These are phyloP conservation scores for Cheirogaleus major DNA, from an alignment of 2,797 vertebrate genomes.

Conservation along the genomic window DNA sequence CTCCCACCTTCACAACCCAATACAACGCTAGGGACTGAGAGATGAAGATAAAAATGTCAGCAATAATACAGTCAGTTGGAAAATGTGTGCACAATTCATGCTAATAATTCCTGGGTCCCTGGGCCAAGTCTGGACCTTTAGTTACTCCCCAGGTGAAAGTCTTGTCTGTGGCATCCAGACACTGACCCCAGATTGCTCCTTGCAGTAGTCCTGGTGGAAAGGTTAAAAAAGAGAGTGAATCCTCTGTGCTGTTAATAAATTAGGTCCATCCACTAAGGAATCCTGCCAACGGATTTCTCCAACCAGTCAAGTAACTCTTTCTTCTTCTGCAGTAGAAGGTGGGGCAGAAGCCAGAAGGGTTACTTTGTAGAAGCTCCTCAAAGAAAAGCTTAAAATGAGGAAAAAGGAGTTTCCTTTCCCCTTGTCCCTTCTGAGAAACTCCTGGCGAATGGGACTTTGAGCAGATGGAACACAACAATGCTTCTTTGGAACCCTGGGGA, in stretches of 20 bases:
- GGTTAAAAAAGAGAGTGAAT: neutral
- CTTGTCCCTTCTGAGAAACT: neutral
- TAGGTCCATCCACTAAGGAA: neutral
- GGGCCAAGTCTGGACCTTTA: too few relatives aligned
- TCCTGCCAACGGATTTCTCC: neutral
- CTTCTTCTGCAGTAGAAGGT: neutral
- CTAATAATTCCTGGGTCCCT: neutral
- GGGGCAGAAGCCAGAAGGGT: neutral
- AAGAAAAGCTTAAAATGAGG: neutral
- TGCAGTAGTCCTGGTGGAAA: neutral
- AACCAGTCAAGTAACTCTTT: neutral
- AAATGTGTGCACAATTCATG: neutral
- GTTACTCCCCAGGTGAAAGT: neutral
- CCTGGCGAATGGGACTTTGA: neutral
- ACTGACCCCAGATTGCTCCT: neutral
- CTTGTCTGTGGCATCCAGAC: neutral
- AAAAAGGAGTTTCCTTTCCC: neutral
- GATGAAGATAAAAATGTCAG: neutral
- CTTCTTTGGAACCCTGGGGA: neutral
- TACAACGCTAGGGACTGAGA: neutral
- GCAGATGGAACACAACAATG: neutral
- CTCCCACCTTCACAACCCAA: neutral
- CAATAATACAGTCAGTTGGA: neutral
- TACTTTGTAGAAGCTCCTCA: neutral
- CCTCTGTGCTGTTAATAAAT: neutral